phyloP scores from a whole-genome alignment of 2,888 invertebrate genomes.

The Phortica okadai region DNA sequence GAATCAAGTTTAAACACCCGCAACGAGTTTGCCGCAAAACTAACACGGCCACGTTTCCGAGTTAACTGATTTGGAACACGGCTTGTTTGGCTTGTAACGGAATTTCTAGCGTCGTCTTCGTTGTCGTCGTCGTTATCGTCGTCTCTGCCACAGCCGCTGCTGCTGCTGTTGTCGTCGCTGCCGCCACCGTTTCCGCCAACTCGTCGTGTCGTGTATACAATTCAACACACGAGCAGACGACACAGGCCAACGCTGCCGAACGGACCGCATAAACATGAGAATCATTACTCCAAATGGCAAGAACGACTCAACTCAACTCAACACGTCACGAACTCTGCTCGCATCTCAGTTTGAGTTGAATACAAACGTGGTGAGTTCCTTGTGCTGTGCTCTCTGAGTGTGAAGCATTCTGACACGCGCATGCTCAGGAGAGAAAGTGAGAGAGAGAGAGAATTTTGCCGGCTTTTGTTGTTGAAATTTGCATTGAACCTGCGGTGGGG shows the following conservation, averaged over 20 bases:
- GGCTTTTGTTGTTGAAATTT: constrained; percentile 54
- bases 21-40: constrained; percentile 62
- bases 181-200: neutral
- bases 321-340: constrained; percentile 3
- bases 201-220: constrained; percentile 8
- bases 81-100: constrained; percentile 46
- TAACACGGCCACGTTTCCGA: constrained; percentile 76
- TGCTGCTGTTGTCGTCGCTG: neutral
- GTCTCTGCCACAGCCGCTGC: constrained; percentile 6
- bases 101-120: constrained; percentile 34
- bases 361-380: constrained; percentile 17
- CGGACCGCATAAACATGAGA: constrained; percentile 12
- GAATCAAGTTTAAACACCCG: constrained; percentile 56
- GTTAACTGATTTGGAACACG: constrained; percentile 73
- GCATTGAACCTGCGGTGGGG: constrained; percentile 53
- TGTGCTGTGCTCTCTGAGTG: constrained; percentile 29
- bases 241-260: constrained; percentile 10
- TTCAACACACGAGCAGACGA: constrained; percentile 48
- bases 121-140: constrained; percentile 16
- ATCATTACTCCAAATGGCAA: neutral
- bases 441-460: constrained; percentile 39
- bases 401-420: constrained; percentile 49
- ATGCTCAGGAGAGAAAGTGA: neutral
- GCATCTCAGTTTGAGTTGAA: neutral
- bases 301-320: neutral